Base-by-base conservation (phyloP, 2,888 invertebrate species). In the Lasioglossum figueresi region DNA sequence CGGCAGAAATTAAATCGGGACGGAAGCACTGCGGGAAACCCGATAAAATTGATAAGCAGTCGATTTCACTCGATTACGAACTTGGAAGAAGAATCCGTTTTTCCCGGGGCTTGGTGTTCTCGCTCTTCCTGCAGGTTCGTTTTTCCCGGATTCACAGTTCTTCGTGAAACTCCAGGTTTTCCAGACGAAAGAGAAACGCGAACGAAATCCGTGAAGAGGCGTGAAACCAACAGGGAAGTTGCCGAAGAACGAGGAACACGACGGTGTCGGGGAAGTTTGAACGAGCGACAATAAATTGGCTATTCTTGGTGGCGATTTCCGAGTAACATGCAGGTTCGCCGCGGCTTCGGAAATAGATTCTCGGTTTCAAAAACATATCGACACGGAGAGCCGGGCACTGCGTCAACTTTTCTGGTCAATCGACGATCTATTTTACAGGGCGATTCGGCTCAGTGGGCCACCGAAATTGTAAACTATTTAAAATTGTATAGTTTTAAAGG, bases 1-100 rank as follows among this genome's bases (percentile, higher is more conserved):
- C 23, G 43, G 63, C 31, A 45, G 70, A 79, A 83, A 83, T 74
- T 37, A 80, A 77, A 85, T 85, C 83, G 76, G 66, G 10, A 27
- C 68, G 19, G 23, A 34, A 56, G n/a, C 48, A 75, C 66, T 23
- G 19, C 4, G 52, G n/a, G 59, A 56, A 45, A 75, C 52, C 10
- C 52, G 37, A 52, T 23, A 31, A 72, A 84, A 72, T 43, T 74
- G 76, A 82, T 79, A 75, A 82, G 45, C 82, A 71, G 40, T 2
- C 71, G 16, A 71, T 75, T 84, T 78, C 63, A 75, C 63, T 78
- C 56, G 43, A 84, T 84, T 82, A 84, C 23, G 74, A 56, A 27
- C 27, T 23, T 3, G 12, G 27, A 6, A n/a, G 27, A 45, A 73
- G 77, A 79, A 63, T 76, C 59, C 45, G 75, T 82, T 72, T 70